Percentiles rank a stretch among this genome's conserved stretches.
phyloP scores from a whole-genome alignment of 2,888 invertebrate species.

The Folsomia manolachei region DNA sequence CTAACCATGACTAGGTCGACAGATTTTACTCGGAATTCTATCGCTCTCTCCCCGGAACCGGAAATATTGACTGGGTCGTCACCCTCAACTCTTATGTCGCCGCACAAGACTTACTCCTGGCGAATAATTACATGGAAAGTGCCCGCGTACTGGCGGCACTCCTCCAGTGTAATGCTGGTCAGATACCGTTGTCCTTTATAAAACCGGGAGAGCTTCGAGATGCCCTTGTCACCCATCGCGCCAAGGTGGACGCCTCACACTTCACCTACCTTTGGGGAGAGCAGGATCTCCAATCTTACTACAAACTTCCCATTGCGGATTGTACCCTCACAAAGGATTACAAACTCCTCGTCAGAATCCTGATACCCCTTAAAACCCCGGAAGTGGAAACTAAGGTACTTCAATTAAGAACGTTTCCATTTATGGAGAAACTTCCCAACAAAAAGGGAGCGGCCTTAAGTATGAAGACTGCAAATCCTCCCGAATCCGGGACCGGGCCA shows the following conservation, averaged over 20 bases:
- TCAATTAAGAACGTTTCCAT: constrained; percentile 31
- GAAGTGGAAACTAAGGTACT: constrained; percentile 27
- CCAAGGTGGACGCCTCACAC: constrained; percentile 26
- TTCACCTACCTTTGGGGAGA: constrained; percentile 13
- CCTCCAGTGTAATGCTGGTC: constrained; percentile 28
- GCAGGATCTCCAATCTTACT: constrained; percentile 35
- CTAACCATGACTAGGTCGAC: no score
- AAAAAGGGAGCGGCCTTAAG: not conserved
- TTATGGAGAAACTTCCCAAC: constrained; percentile 26
- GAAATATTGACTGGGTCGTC: constrained; percentile 39
- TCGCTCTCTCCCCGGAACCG: constrained; percentile 25
- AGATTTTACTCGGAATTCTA: constrained; percentile 34
- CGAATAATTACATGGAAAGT: constrained; percentile 42
- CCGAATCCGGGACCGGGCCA: not conserved
- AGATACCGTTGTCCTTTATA: constrained; percentile 35
- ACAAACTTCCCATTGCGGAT: constrained; percentile 38
- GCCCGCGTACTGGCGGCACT: constrained; percentile 31
- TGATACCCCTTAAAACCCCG: constrained; percentile 24
- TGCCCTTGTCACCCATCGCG: constrained; percentile 17
- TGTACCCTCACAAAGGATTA: constrained; percentile 38
- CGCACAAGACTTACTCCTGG: constrained; percentile 35
- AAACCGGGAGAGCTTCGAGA: constrained; percentile 23
- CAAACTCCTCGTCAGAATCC: constrained; percentile 29
- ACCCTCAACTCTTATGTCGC: constrained; percentile 34
- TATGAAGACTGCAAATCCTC: not conserved